Percentiles rank a stretch among this genome's conserved stretches.
These are phyloP conservation scores for Eupithecia vulgata DNA, from an alignment of 2,888 invertebrate species.

Conservation along the genomic window DNA sequence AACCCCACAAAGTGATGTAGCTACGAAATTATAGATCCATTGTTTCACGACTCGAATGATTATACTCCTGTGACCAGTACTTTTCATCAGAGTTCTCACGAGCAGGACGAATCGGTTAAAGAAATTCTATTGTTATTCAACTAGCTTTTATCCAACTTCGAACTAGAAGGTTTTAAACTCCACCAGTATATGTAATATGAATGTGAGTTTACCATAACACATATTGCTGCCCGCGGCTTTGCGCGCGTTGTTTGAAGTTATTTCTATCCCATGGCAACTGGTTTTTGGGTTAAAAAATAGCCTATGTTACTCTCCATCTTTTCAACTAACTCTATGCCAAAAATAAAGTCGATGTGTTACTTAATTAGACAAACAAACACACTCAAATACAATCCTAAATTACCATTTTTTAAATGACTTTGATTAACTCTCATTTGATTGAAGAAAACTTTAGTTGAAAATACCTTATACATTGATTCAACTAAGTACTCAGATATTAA, in stretches of 20 bases:
- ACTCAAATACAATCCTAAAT: too few relatives aligned
- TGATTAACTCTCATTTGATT: not conserved
- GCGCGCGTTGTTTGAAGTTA: too few relatives aligned
- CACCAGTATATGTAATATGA: not conserved
- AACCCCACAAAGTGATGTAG: not conserved
- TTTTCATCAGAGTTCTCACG: constrained; percentile 26
- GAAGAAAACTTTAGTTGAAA: not conserved
- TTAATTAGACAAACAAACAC: too few relatives aligned
- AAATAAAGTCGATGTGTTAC: too few relatives aligned
- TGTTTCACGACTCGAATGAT: constrained; percentile 24
- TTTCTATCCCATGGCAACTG: too few relatives aligned
- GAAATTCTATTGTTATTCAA: constrained; percentile 31
- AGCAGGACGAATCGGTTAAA: constrained; percentile 18
- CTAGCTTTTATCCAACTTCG: constrained; percentile 11
- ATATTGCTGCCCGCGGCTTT: too few relatives aligned
- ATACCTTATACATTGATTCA: constrained; percentile 17
- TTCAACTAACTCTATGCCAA: too few relatives aligned
- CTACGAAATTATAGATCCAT: constrained; percentile 25
- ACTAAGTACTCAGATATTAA: constrained; percentile 36
- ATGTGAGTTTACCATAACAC: not conserved
- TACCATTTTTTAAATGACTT: not conserved
- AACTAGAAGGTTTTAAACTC: not conserved
- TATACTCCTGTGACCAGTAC: constrained; percentile 24
- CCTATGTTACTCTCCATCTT: too few relatives aligned
- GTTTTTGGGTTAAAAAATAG: too few relatives aligned